Evolutionary conservation across 2,113 vertebrate species (phyloP), one percentile per base, ranked within the genome.

Genomic region (Silurus meridionalis): DNA sequence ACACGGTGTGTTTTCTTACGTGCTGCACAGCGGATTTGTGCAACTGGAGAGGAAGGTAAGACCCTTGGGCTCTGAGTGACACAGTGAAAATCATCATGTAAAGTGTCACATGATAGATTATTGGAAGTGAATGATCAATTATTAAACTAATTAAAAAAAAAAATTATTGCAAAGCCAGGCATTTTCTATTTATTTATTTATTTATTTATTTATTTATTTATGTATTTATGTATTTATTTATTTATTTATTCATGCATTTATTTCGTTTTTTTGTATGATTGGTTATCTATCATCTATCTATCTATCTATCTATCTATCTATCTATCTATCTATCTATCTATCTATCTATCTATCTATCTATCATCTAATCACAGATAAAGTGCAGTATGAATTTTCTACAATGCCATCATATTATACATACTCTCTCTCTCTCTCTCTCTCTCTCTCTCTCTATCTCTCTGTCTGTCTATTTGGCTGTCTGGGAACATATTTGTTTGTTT

Each of bases 11-110:
- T 53, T 77, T 90, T 25, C 71, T 90, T 5, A 57, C 60, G 9
- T 66, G 84, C 3, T 50, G 67, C 77, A 79, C 21, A 23, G 91
- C 94, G n/a, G 94, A 95, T 67, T 66, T 89, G 79, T 96, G 96
- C 92, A 95, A 94, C 94, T 96, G 96, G 95, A 94, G 92, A 72
- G 95, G 96, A 85, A 95, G 95, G 95, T 95, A 90, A 90, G 91
- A 4, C 15, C 48, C 10, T 37, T 37, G 37, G 37, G 37, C 37
- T 37, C 37, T 37, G 37, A 37, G 37, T 37, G 37, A 37, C 37
- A 2, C 37, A 37, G 37, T 37, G 37, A 37, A 37, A 75, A 6
- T 52, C 23, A n/a, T 4, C 4, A 13, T 74, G 9, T 23, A 21
- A 74, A 74, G 48, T 74, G 9, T 23, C 9, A 74, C 52, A 21